These are phyloP conservation scores for Tinamus major DNA, from an alignment of 2,797 vertebrate species.

Conservation along the genomic window DNA sequence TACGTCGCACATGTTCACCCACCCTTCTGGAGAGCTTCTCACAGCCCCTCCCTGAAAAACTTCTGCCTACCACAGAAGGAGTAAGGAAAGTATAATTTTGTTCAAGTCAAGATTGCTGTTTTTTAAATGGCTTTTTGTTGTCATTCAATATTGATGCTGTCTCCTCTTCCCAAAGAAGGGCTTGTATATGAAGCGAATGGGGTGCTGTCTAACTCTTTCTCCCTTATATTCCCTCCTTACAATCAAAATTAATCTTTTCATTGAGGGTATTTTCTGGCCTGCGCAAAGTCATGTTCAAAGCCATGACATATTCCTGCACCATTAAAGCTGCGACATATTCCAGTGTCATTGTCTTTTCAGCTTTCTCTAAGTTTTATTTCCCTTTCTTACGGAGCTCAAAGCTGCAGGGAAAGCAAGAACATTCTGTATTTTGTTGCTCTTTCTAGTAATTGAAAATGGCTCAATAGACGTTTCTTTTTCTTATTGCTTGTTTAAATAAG, in stretches of 20 bases:
- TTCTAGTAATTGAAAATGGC: background rate
- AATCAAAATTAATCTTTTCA: background rate
- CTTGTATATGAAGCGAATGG: background rate
- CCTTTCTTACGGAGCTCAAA: background rate
- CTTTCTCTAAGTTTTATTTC: background rate
- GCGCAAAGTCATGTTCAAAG: background rate
- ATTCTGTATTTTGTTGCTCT: background rate
- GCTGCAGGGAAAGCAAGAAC: background rate
- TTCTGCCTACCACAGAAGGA: background rate
- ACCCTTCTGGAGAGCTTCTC: background rate
- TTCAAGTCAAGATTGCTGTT: conserved; percentile 15
- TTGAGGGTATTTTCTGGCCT: background rate
- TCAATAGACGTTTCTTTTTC: background rate
- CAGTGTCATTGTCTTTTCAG: background rate
- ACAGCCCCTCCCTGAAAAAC: background rate
- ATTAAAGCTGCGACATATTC: background rate
- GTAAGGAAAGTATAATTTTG: conserved; percentile 17
- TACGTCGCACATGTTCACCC: background rate
- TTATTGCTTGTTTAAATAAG: conserved; percentile 17
- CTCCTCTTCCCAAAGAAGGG: background rate
- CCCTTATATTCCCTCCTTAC: background rate
- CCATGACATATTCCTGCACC: background rate
- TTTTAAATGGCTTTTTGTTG: background rate
- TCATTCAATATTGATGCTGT: background rate
- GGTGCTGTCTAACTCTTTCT: background rate